These are phyloP conservation scores for Asteroscopus sphinx DNA, from an alignment of 2,888 invertebrate species.

Conservation along the genomic window DNA sequence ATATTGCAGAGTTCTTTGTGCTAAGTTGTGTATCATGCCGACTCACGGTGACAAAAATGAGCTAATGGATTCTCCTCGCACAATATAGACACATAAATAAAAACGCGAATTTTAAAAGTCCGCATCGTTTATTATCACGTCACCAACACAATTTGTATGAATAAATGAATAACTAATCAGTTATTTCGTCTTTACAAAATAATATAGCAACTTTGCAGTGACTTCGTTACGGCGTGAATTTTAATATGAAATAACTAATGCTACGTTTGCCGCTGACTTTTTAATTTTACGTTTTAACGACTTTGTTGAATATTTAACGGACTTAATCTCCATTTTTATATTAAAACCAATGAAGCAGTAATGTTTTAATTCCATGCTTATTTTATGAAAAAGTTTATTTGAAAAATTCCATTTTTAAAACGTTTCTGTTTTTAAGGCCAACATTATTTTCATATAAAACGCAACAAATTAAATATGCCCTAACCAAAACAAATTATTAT, in stretches of 20 bases:
- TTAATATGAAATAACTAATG: constrained; percentile 42
- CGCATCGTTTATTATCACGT: constrained; percentile 48
- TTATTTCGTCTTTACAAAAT: constrained; percentile 45
- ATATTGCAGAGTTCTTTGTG: constrained; percentile 71
- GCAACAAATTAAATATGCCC: no score
- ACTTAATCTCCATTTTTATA: constrained; percentile 10
- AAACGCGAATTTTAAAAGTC: constrained; percentile 50
- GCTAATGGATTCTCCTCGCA: constrained; percentile 57
- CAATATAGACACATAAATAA: constrained; percentile 49
- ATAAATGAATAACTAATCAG: constrained; percentile 50
- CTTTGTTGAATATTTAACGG: constrained; percentile 26
- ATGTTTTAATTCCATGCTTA: background rate
- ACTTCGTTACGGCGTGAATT: constrained; percentile 42
- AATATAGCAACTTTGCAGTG: constrained; percentile 32
- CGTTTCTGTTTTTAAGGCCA: no score
- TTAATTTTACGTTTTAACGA: constrained; percentile 16
- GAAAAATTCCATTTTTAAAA: background rate
- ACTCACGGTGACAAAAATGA: constrained; percentile 56
- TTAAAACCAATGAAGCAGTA: background rate
- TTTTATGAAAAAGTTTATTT: background rate
- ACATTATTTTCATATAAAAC: no score
- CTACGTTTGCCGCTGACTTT: constrained; percentile 18
- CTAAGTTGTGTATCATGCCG: constrained; percentile 43
- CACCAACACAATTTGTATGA: constrained; percentile 51
- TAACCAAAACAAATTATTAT: no score